Conservation (phyloP, 2,888 invertebrate genomes). For the Meganola albula region DNA sequence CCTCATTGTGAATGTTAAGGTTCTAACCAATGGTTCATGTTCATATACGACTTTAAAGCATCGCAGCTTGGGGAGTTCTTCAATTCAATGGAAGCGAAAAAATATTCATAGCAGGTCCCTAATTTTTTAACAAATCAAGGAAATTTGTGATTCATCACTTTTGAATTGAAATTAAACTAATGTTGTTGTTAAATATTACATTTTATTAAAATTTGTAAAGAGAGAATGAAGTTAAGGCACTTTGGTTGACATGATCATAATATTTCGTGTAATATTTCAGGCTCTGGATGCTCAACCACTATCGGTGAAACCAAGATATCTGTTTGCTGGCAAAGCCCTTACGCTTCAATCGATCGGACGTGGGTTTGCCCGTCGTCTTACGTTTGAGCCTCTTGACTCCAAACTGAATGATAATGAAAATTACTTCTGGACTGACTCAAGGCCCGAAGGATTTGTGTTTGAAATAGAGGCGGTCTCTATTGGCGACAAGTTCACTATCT, state of each 20-base stretch:
- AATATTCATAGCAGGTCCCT: slow-evolving; percentile 48
- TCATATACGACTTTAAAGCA: slow-evolving; percentile 5
- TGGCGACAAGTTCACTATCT: slow-evolving; percentile 85
- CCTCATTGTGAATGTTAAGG: slow-evolving; percentile 23
- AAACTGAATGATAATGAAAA: slow-evolving; percentile 82
- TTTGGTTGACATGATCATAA: slow-evolving; percentile 22
- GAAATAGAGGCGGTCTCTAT: slow-evolving; percentile 81
- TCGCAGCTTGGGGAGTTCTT: no score
- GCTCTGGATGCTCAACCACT: slow-evolving; percentile 61
- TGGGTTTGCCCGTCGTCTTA: slow-evolving; percentile 85
- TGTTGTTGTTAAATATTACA: no score
- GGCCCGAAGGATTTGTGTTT: slow-evolving; percentile 84
- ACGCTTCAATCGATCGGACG: slow-evolving; percentile 83
- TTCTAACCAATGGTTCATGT: slow-evolving; percentile 11
- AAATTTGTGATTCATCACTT: no score
- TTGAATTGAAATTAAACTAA: no score
- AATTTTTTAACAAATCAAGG: no score
- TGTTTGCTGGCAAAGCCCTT: slow-evolving; percentile 82
- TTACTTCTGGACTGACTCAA: slow-evolving; percentile 88
- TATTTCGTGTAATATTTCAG: slow-evolving; percentile 54
- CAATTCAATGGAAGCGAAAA: slow-evolving; percentile 34
- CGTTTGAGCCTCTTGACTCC: slow-evolving; percentile 81
- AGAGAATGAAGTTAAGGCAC: slow-evolving; percentile 4
- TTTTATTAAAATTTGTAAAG: no score
- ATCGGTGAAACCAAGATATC: slow-evolving; percentile 71